Percentiles rank a stretch among this genome's conserved stretches.
These are phyloP conservation scores for Dermochelys coriacea DNA, from an alignment of 2,797 vertebrate species.

Conservation along the genomic window DNA sequence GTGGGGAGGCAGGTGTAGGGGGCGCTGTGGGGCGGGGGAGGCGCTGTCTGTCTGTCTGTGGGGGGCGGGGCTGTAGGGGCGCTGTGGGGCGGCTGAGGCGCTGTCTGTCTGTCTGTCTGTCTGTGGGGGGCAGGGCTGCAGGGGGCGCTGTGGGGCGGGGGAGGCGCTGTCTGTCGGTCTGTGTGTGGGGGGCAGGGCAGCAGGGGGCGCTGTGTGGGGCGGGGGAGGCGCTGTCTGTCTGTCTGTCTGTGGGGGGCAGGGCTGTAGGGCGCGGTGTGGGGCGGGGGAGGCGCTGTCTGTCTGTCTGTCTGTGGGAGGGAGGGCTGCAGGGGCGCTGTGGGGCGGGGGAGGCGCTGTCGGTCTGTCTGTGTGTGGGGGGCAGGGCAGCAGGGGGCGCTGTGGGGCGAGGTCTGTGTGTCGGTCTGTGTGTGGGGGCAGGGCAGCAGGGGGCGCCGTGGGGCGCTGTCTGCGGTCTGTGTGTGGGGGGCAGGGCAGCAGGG, in stretches of 20 bases:
- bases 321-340: fast-evolving
- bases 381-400: too few species aligned
- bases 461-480: too few species aligned
- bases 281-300: too few species aligned
- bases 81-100: neutral
- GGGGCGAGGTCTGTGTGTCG: neutral
- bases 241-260: too few species aligned
- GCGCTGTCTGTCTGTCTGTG: fast-evolving
- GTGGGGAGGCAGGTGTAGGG: too few species aligned
- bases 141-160: fast-evolving
- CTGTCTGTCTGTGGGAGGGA: fast-evolving
- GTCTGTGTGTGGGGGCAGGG: too few species aligned
- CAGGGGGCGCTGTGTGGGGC: fast-evolving
- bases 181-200: neutral
- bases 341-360: fast-evolving
- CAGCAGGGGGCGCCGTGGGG: fast-evolving
- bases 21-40: fast-evolving
- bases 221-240: fast-evolving
- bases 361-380: fast-evolving
- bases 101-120: fast-evolving
- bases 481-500: fast-evolving
- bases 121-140: fast-evolving
- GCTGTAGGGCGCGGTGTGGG: fast-evolving
- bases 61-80: neutral
- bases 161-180: too few species aligned